Conservation (phyloP, 2,888 invertebrate species). For the Phyllotreta striolata region DNA sequence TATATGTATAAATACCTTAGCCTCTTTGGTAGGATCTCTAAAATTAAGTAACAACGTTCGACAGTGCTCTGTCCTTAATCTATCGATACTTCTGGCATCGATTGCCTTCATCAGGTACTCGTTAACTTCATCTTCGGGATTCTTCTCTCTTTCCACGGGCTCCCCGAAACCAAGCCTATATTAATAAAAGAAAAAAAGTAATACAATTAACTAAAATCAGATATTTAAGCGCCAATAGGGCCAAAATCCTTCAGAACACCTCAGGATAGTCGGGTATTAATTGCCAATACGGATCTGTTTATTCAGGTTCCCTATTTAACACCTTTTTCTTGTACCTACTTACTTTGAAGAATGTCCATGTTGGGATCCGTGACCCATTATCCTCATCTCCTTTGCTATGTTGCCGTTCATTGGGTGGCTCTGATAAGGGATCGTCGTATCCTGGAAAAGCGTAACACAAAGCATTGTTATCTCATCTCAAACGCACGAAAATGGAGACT, state of each 20-base stretch:
- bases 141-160: slow-evolving; percentile 71
- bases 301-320: too few relatives aligned
- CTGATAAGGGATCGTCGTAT: slow-evolving; percentile 69
- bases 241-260: too few relatives aligned
- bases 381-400: slow-evolving; percentile 86
- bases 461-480: too few relatives aligned
- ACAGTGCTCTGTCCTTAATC: slow-evolving; percentile 88
- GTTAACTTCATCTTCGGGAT: slow-evolving; percentile 93
- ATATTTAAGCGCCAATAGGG: too few relatives aligned
- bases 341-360: slow-evolving; percentile 71
- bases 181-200: slow-evolving; percentile 17
- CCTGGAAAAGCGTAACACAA: slow-evolving; percentile 58
- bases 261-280: too few relatives aligned
- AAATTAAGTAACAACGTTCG: slow-evolving; percentile 85
- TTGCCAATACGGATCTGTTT: too few relatives aligned
- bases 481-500: too few relatives aligned
- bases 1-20: slow-evolving; percentile 69
- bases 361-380: slow-evolving; percentile 89
- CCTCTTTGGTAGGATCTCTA: slow-evolving; percentile 79
- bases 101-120: slow-evolving; percentile 96
- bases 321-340: slow-evolving; percentile 47
- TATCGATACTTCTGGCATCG: slow-evolving; percentile 92
- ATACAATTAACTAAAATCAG: slow-evolving; percentile 15
- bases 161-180: slow-evolving; percentile 77
- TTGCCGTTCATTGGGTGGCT: slow-evolving; percentile 75